Percentiles rank a stretch among this genome's conserved stretches.
phyloP scores from a whole-genome alignment of 2,113 vertebrate species.

The Equus przewalskii region DNA sequence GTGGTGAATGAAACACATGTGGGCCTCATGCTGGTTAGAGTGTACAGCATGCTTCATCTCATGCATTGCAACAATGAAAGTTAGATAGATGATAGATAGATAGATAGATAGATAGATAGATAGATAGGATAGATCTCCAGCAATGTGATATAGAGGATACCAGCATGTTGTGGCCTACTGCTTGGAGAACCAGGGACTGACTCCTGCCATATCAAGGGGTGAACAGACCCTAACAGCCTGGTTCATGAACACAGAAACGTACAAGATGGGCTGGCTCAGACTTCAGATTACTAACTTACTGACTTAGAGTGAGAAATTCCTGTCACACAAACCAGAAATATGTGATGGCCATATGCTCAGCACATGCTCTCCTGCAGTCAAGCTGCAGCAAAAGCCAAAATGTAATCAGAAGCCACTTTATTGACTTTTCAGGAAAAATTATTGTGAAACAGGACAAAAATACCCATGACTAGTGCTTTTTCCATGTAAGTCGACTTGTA shows the following conservation, averaged over 20 bases:
- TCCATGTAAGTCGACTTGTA: neutral
- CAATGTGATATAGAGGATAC: neutral
- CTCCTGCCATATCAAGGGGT: neutral
- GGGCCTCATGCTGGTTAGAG: neutral
- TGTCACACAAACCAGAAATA: neutral
- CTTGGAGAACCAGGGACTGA: neutral
- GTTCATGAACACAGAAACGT: neutral
- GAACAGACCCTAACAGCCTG: neutral
- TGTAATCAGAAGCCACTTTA: neutral
- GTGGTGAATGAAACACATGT: neutral
- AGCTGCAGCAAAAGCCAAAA: slow-evolving; percentile 6
- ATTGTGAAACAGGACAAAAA: neutral
- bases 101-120: neutral
- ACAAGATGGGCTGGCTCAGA: neutral
- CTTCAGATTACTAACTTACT: neutral
- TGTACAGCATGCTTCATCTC: neutral
- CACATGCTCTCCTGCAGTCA: neutral
- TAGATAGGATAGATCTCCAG: neutral
- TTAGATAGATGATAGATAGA: neutral
- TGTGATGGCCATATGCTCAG: neutral
- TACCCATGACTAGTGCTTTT: neutral
- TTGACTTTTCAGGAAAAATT: slow-evolving; percentile 17
- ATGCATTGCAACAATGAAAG: neutral
- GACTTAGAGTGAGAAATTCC: neutral
- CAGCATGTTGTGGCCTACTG: neutral